Evolutionary conservation across 35 echinoderm and acorn worm genomes (phyloP), one percentile per base, ranked within the genome.

Genomic region (Holothuria glaberrima): DNA sequence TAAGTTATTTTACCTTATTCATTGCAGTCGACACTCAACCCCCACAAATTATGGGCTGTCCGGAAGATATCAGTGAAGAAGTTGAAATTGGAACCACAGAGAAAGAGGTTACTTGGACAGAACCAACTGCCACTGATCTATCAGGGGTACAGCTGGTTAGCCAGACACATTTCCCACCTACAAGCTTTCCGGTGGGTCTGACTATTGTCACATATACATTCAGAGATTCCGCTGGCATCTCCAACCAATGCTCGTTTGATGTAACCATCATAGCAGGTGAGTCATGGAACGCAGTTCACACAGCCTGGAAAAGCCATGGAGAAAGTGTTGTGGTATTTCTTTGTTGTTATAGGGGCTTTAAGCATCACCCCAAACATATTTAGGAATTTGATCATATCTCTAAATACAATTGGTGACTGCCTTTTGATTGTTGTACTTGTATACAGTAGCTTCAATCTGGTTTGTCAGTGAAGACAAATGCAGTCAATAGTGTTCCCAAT

Each of bases 91-190:
- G 89, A 31, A 20, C 33, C 9, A 32, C 56, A 28, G 63, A 16
- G 19, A 45, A 57, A 12, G 22, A 36, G 0, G 19, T 86, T 18
- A 61, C 66, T 13, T 92, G 91, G 91, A 52, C 46, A 13, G 91
- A 92, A 67, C 86, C 91, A 25, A 92, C 91, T 12, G 91, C 91
- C 13, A 88, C 69, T 6, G 91, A 92, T 44, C 78, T 88, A 59
- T 72, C 84, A 19, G 84, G 86, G 6, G 67, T 59, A 13, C 35
- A 62, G 9, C 21, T 29, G 28, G 25, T 64, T 22, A 58, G 38
- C 17, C 48, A 61, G 30, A 74, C 91, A 25, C 73, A 88, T 82
- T 21, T 30, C 45, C 91, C 91, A 18, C 83, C 83, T 19, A 10
- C 56, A 24, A 44, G 38, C 28, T 92, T 92, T 57, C 3, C 48